A percentile compares a stretch with the other conserved stretches of the same genome.
Conservation (phyloP, 2,113 vertebrate genomes). For the Tretioscincus oriximinensis region DNA sequence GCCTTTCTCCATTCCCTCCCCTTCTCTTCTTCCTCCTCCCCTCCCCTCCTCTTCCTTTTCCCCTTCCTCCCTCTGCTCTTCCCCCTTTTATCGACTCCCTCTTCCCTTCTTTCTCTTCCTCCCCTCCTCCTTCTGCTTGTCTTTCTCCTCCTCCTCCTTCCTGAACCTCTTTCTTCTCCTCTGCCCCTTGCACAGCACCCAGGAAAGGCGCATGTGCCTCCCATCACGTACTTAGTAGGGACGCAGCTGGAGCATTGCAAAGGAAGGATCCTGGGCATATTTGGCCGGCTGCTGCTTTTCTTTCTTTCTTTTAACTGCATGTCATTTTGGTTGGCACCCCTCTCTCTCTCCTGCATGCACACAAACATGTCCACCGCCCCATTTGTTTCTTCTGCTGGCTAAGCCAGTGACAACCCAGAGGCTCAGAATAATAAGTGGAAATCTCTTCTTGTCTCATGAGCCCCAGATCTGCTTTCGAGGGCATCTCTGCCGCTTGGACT, state of each 20-base stretch:
- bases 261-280: neutral
- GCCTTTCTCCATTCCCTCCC: too few species aligned
- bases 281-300: neutral
- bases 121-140: too few species aligned
- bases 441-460: neutral
- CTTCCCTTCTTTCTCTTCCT: too few species aligned
- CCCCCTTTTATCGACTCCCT: too few species aligned
- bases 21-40: too few species aligned
- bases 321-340: neutral
- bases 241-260: neutral
- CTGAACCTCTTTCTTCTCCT: neutral
- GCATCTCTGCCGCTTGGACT: neutral
- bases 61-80: too few species aligned
- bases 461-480: conserved; percentile 3
- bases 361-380: too few species aligned
- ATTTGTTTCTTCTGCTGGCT: neutral
- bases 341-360: too few species aligned
- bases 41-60: too few species aligned
- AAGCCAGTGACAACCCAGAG: neutral
- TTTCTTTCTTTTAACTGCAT: neutral
- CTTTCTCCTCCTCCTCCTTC: too few species aligned
- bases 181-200: neutral
- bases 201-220: neutral
- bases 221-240: conserved; percentile 9
- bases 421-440: neutral